Base-by-base conservation (phyloP, 2,797 vertebrate species). In the Chloroceryle inda region DNA sequence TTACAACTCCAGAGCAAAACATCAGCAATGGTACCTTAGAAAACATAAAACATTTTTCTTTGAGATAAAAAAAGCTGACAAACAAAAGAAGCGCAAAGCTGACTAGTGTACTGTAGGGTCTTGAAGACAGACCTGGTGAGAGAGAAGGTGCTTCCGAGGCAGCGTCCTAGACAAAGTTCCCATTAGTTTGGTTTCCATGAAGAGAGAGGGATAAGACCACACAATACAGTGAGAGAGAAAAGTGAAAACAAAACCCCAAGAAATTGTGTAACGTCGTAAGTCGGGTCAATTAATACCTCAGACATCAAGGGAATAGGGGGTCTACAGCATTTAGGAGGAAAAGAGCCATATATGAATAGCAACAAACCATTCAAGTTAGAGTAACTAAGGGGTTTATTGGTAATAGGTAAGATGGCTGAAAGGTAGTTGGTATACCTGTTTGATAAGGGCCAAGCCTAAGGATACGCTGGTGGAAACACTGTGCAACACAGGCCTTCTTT, bases 1-100 rank as follows among this genome's bases (percentile, higher is more conserved):
- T 89, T 90, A 86, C 74, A 79, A 92, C 79, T 96, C 92, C 59
- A 67, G n/a, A 94, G 74, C 35, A 94, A 96, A 95, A 96, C 92
- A 95, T 94, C 76, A 91, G 88, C 93, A 96, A 88, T 6, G 1
- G 27, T 71, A 55, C 82, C 87, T 89, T 82, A 82, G 77, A 91
- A 96, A 84, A 90, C 83, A 88, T 71, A 92, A 79, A 86, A 96
- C 66, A 85, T 84, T 89, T 94, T 88, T 93, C 68, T 95, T 86
- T 74, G 33, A 94, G 78, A 91, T 85, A 76, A 88, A 96, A 95
- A 78, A 66, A 87, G 62, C 84, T 86, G 79, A 92, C 66, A 89
- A 95, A 85, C 47, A 89, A 94, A 91, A 86, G 84, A 68, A 88
- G 71, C 19, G 69, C 38, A 90, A 4, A 78, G 82, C 50, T 71